phyloP scores from a whole-genome alignment of 2,113 vertebrate genomes.

The Ceuthmochares aereus region DNA sequence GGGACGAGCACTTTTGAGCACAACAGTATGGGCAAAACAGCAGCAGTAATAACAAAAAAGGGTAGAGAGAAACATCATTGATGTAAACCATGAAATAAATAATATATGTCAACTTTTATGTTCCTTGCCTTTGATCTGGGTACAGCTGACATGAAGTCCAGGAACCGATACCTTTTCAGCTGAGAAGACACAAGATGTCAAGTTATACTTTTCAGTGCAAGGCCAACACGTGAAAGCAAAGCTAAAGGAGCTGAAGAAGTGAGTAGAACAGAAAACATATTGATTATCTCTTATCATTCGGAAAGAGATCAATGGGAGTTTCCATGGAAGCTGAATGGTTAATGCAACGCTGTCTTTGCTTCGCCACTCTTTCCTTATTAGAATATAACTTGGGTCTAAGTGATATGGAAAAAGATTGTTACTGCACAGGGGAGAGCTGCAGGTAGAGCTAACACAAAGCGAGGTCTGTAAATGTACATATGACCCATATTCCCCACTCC shows the following conservation, averaged over 20 bases:
- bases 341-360: background rate
- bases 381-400: constrained; percentile 8
- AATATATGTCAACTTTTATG: constrained; percentile 76
- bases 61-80: constrained; percentile 36
- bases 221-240: constrained; percentile 50
- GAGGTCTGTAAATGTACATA: background rate
- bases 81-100: constrained; percentile 74
- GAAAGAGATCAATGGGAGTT: background rate
- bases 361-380: background rate
- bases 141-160: constrained; percentile 69
- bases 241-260: constrained; percentile 11
- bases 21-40: constrained; percentile 64
- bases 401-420: background rate
- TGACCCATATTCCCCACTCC: background rate
- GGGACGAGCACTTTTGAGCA: constrained; percentile 36
- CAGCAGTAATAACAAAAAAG: constrained; percentile 62
- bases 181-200: constrained; percentile 63
- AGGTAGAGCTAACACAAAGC: background rate
- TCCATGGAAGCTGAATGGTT: constrained; percentile 14
- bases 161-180: constrained; percentile 65
- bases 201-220: constrained; percentile 59
- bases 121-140: constrained; percentile 69
- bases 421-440: background rate
- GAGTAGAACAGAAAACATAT: background rate
- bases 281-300: background rate